Conservation (phyloP, 2,113 vertebrate genomes). For the Sturnira hondurensis region DNA sequence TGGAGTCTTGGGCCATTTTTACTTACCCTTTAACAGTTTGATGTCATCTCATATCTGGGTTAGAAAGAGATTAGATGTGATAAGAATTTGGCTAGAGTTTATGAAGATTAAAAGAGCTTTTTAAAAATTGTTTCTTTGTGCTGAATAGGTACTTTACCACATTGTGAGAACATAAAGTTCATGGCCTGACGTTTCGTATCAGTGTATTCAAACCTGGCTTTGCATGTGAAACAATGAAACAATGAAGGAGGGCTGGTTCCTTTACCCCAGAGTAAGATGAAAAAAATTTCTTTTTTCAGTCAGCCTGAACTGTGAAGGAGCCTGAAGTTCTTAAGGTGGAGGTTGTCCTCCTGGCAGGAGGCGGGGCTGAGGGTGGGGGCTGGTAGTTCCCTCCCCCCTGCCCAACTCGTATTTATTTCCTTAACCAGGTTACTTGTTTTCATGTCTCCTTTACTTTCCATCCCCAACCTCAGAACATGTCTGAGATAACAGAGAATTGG, state of each 20-base stretch:
- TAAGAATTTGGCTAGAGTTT: neutral
- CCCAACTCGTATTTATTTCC: neutral
- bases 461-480: neutral
- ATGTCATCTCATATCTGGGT: neutral
- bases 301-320: neutral
- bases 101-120: neutral
- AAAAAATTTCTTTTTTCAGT: neutral
- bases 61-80: neutral
- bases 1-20: neutral
- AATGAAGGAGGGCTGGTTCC: neutral
- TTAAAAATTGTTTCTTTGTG: neutral
- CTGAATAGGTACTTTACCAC: neutral
- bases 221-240: neutral
- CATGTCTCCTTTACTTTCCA: neutral
- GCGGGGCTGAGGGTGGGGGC: neutral
- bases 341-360: neutral
- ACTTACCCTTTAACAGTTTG: neutral
- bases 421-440: neutral
- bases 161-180: neutral
- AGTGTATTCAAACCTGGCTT: neutral
- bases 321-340: neutral
- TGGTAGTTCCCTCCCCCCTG: neutral
- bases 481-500: neutral
- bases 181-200: neutral
- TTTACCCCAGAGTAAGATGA: neutral